phyloP scores from a whole-genome alignment of 1,140 invertebrate species.

The Telenomus remus region DNA sequence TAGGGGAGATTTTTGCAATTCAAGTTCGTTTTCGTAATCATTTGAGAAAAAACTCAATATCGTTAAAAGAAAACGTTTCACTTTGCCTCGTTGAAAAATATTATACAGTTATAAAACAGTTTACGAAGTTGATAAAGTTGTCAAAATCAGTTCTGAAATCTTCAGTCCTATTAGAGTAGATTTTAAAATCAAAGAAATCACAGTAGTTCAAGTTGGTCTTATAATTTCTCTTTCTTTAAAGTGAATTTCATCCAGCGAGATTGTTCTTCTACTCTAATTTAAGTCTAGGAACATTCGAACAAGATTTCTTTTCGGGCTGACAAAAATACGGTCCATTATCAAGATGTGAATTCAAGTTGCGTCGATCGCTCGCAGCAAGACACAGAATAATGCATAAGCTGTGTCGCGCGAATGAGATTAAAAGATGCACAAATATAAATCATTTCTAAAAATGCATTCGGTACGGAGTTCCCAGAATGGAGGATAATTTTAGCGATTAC shows the following conservation, averaged over 20 bases:
- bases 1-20: constrained; percentile 15
- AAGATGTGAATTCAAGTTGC: neutral
- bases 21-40: neutral
- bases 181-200: neutral
- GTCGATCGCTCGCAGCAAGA: too few relatives aligned
- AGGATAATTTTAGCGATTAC: constrained; percentile 36
- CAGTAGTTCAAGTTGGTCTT: neutral
- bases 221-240: constrained; percentile 26
- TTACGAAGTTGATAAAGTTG: too few relatives aligned
- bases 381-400: too few relatives aligned
- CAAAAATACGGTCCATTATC: neutral
- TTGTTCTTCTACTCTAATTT: constrained; percentile 34
- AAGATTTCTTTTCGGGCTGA: neutral
- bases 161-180: too few relatives aligned
- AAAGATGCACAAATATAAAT: constrained; percentile 22
- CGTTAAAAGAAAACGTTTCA: too few relatives aligned
- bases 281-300: constrained; percentile 14
- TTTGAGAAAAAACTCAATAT: too few relatives aligned
- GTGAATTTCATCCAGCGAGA: constrained; percentile 15
- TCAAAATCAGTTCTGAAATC: too few relatives aligned
- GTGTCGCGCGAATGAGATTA: constrained; percentile 15
- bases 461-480: constrained; percentile 5
- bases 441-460: constrained; percentile 35
- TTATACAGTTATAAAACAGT: too few relatives aligned
- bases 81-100: too few relatives aligned